Percentiles rank a stretch among this genome's conserved stretches.
Evolutionary conservation across 2,888 invertebrate species (phyloP).

Genomic region (Rhogogaster chlorosoma): DNA sequence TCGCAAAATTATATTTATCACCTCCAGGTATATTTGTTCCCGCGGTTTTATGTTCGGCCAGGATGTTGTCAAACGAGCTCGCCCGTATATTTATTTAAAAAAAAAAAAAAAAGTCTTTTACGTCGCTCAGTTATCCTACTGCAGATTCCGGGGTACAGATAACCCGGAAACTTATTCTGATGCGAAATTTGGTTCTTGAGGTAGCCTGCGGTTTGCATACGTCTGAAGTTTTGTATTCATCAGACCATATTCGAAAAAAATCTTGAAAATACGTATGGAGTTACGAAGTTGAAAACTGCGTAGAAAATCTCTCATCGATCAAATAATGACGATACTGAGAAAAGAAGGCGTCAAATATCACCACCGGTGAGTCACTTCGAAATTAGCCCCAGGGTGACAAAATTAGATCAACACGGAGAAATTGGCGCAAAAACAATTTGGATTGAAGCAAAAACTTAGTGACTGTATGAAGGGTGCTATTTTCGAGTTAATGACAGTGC

Average conservation of each 20-base stretch:
- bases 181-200: constrained; percentile 23
- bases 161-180: constrained; percentile 31
- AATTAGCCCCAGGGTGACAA: constrained; percentile 14
- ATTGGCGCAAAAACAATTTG: background rate
- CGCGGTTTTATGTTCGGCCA: background rate
- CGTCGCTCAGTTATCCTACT: background rate
- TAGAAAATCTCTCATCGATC: background rate
- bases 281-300: background rate
- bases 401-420: constrained; percentile 25
- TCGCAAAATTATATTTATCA: constrained; percentile 39
- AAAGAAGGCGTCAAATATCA: background rate
- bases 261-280: background rate
- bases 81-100: background rate
- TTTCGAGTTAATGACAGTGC: constrained; percentile 3
- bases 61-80: constrained; percentile 31
- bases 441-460: background rate
- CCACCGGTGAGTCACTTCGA: background rate
- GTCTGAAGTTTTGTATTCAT: background rate
- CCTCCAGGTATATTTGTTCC: constrained; percentile 15
- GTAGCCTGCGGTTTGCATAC: background rate
- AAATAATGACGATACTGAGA: background rate
- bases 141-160: background rate
- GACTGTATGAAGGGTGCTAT: background rate
- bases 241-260: background rate
- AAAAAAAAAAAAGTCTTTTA: background rate